Evolutionary conservation across 1,140 invertebrate species (phyloP).

Genomic region (Hetaerina americana): DNA sequence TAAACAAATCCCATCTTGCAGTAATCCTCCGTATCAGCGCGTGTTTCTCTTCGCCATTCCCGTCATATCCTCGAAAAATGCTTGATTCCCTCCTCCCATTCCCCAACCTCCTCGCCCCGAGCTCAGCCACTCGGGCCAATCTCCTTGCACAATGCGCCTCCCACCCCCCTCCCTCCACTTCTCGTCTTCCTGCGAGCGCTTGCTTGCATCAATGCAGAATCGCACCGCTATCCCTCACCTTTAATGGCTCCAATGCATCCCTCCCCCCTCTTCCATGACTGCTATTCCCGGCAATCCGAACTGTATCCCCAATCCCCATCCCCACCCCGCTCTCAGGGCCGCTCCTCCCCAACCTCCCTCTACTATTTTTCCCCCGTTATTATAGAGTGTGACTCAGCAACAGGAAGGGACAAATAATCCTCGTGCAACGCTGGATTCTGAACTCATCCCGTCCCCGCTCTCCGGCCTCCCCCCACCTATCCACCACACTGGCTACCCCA

Average conservation of each 20-base stretch:
- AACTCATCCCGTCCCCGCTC: no score
- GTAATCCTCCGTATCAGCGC: background rate
- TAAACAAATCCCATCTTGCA: background rate
- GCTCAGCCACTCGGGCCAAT: no score
- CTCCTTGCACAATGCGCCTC: background rate
- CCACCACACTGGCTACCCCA: background rate
- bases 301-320: background rate
- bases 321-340: background rate
- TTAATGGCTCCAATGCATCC: no score
- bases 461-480: background rate
- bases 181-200: no score
- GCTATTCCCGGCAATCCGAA: no score
- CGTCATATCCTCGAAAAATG: background rate
- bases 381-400: background rate
- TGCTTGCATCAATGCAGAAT: no score
- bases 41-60: background rate
- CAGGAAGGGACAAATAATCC: background rate
- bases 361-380: background rate
- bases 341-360: background rate
- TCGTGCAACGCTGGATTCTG: no score
- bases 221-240: no score
- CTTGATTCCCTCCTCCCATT: background rate
- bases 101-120: no score
- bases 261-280: no score
- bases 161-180: no score